Evolutionary conservation across 1,140 invertebrate species (phyloP).

Genomic region (Octopus bimaculoides): DNA sequence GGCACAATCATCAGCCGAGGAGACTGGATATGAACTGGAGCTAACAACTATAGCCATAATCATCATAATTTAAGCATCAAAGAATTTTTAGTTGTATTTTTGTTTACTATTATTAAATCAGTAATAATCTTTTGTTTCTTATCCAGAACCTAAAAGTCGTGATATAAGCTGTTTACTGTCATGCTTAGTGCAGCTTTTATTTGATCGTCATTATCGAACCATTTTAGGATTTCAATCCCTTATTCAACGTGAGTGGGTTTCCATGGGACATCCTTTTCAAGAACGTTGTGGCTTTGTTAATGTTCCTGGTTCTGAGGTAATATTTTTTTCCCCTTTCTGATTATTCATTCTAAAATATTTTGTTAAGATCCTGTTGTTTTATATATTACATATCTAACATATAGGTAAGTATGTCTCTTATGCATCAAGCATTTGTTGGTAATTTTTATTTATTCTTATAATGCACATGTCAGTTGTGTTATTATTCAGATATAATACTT

Average conservation of each 20-base stretch:
- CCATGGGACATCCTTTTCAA: slow-evolving; percentile 84
- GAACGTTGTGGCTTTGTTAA: slow-evolving; percentile 66
- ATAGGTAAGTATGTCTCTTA: no score
- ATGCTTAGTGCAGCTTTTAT: slow-evolving; percentile 78
- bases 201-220: slow-evolving; percentile 82
- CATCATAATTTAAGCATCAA: slow-evolving; percentile 2
- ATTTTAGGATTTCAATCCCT: slow-evolving; percentile 86
- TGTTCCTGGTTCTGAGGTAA: slow-evolving; percentile 13
- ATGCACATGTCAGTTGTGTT: no score
- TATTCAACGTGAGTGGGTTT: slow-evolving; percentile 92
- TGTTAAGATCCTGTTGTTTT: no score
- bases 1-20: not conserved
- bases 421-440: no score
- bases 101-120: not conserved
- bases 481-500: no score
- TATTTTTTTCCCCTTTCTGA: no score
- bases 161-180: slow-evolving; percentile 87
- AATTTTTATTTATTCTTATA: no score
- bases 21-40: not conserved
- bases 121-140: slow-evolving; percentile 20
- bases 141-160: slow-evolving; percentile 75
- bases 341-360: no score
- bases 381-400: no score
- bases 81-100: not conserved
- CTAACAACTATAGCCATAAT: not conserved